Base-by-base conservation (phyloP, 2,113 vertebrate genomes). In the Tretioscincus oriximinensis region DNA sequence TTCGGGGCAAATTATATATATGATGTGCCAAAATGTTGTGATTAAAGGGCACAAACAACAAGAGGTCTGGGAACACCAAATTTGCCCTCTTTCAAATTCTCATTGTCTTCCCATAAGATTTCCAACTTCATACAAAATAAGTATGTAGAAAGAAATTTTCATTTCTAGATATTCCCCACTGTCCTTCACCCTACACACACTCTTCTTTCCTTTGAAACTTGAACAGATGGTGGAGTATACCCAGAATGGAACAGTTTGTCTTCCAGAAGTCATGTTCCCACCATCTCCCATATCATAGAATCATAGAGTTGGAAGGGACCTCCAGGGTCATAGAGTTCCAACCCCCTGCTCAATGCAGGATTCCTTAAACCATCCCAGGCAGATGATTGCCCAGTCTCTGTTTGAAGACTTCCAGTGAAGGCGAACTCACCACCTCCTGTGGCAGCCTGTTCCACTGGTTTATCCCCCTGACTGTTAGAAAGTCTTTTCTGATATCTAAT, bases 201-300 rank as follows among this genome's bases (percentile, higher is more conserved):
- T 58, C 65, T 90, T 45, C 66, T 75, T 86, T 77, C 77, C 28
- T 72, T 64, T 84, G 83, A 79, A 87, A 84, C 70, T 82, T 54
- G 76, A 91, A 85, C 91, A 91, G 88, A 90, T 89, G 85, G 75
- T 91, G 89, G 87, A 92, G 86, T 85, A 70, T 81, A 81, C 91
- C 91, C 88, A 90, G 81, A 65, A 63, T 81, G 82, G 82, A 78
- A 82, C 63, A 16, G 87, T 81, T n/a, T 78, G 61, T 81, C 65
- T 54, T 65, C 81, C 83, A 85, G 79, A 78, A 81, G 58, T 85
- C 85, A 70, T 67, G 0, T 76, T n/a, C n/a, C n/a, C n/a, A n/a
- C n/a, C n/a, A n/a, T n/a, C n/a, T n/a, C n/a, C n/a, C n/a, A n/a
- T n/a, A n/a, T n/a, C n/a, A n/a, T n/a, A n/a, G n/a, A n/a, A n/a